Evolutionary conservation across 2,888 invertebrate genomes (phyloP).

Genomic region (Oligia fasciuncula): DNA sequence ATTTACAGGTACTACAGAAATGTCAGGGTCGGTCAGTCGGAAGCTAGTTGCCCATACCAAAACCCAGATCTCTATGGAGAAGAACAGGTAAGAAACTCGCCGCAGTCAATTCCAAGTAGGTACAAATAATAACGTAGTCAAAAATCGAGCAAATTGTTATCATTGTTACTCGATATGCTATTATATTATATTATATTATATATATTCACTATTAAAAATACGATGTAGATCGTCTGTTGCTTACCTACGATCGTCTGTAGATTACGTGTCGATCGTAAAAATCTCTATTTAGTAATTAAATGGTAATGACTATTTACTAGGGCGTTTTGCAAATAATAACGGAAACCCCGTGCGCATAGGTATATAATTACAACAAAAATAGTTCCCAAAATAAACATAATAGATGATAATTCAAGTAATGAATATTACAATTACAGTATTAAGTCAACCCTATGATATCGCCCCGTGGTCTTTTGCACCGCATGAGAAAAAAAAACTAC

Average conservation of each 20-base stretch:
- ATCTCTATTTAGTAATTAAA: too few relatives aligned
- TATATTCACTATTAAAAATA: neutral
- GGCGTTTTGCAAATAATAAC: neutral
- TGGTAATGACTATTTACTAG: neutral
- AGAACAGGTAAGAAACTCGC: neutral
- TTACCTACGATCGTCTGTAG: too few relatives aligned
- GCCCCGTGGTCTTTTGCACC: constrained; percentile 45
- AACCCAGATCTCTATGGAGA: neutral
- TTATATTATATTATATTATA: too few relatives aligned
- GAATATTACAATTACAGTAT: constrained; percentile 66
- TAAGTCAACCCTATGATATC: constrained; percentile 74
- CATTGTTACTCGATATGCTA: neutral
- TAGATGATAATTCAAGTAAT: constrained; percentile 46
- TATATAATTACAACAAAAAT: neutral
- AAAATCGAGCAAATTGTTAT: neutral
- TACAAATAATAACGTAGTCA: too few relatives aligned
- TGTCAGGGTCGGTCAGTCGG: neutral
- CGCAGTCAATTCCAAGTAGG: too few relatives aligned
- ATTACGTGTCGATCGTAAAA: too few relatives aligned
- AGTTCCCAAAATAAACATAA: constrained; percentile 54
- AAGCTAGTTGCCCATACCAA: neutral
- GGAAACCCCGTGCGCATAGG: too few relatives aligned
- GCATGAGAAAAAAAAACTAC: constrained; percentile 74
- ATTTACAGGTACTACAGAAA: neutral
- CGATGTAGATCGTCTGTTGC: neutral